These are phyloP conservation scores for Meloe dianella DNA, from an alignment of 2,888 invertebrate species.

Conservation along the genomic window DNA sequence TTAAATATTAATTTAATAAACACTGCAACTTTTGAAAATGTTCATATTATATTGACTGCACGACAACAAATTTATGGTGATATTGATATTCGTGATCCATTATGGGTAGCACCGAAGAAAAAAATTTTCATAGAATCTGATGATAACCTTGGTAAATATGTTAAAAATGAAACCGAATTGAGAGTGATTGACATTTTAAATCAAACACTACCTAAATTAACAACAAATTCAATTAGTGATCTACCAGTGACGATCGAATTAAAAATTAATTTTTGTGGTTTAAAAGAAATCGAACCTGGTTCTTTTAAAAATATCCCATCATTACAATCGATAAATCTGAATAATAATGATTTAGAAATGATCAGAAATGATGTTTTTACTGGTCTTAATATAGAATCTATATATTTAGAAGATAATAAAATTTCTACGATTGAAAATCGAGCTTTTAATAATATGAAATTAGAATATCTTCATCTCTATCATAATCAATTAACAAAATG, in stretches of 20 bases:
- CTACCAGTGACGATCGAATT: conserved; percentile 26
- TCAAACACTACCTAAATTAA: neutral
- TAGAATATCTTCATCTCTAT: conserved; percentile 39
- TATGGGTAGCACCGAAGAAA: neutral
- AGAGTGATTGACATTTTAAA: neutral
- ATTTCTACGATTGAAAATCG: conserved; percentile 36
- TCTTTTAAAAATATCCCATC: conserved; percentile 38
- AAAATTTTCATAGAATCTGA: neutral
- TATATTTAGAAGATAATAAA: conserved; percentile 39
- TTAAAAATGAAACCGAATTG: neutral
- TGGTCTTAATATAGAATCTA: conserved; percentile 32
- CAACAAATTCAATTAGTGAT: conserved; percentile 23
- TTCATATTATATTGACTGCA: neutral
- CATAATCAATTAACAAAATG: conserved; percentile 38
- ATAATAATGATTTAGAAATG: conserved; percentile 38
- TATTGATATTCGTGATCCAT: neutral
- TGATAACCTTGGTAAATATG: neutral
- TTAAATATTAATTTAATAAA: neutral
- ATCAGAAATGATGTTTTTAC: conserved; percentile 39
- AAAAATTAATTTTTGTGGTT: conserved; percentile 20
- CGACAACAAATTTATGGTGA: neutral
- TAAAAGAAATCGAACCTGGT: conserved; percentile 30
- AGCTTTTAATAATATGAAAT: conserved; percentile 42
- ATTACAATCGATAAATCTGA: conserved; percentile 35
- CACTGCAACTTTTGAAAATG: conserved; percentile 16